These are phyloP conservation scores for Plemyria rubiginata DNA, from an alignment of 2,888 invertebrate species.

Conservation along the genomic window DNA sequence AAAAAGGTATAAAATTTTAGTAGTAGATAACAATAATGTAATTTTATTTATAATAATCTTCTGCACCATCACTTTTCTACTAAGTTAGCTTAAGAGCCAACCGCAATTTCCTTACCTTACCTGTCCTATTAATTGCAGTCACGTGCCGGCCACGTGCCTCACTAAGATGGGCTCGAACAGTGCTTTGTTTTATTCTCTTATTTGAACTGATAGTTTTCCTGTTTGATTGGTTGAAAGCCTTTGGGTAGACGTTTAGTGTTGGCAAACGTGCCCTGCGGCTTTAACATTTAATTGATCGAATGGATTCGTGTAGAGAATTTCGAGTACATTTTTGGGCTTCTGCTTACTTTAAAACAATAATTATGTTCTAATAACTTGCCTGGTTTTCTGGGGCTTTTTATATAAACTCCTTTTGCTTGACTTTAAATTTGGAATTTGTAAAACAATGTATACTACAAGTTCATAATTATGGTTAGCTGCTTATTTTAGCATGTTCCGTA, in stretches of 20 bases:
- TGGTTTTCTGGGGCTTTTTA: too few relatives aligned
- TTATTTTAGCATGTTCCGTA: too few relatives aligned
- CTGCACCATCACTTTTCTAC: not conserved
- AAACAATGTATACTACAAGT: too few relatives aligned
- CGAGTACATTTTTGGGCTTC: not conserved
- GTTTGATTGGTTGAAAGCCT: conserved; percentile 41
- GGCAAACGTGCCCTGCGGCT: conserved; percentile 20
- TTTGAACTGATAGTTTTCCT: conserved; percentile 42
- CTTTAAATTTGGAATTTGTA: too few relatives aligned
- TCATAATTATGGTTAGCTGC: too few relatives aligned
- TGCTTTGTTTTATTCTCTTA: conserved; percentile 50
- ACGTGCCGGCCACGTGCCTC: conserved; percentile 61
- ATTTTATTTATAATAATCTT: too few relatives aligned
- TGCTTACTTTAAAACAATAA: not conserved
- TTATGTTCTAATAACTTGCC: not conserved
- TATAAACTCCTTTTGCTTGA: too few relatives aligned
- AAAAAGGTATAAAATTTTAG: too few relatives aligned
- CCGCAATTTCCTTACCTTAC: conserved; percentile 67
- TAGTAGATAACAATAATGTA: too few relatives aligned
- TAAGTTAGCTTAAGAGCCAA: conserved; percentile 39
- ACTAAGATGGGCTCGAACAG: conserved; percentile 46
- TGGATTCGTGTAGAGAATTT: conserved; percentile 10
- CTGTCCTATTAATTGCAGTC: conserved; percentile 72
- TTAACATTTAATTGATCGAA: conserved; percentile 10
- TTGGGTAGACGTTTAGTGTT: conserved; percentile 27